Evolutionary conservation across 53 echinoderm and acorn worm genomes (phyloP).

Genomic region (Echinometra lucunter): DNA sequence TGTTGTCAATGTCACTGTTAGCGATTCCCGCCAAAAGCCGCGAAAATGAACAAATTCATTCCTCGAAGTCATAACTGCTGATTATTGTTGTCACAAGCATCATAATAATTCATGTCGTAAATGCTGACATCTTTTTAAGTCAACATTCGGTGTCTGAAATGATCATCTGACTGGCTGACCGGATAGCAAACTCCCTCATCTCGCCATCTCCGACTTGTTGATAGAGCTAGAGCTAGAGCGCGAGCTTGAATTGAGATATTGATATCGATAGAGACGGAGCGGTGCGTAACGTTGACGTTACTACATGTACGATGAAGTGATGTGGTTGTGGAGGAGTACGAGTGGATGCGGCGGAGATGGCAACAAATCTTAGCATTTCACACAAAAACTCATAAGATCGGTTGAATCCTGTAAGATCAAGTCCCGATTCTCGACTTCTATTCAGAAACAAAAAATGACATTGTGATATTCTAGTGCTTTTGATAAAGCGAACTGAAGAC

Average conservation of each 20-base stretch:
- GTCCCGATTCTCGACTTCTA: background rate
- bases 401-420: background rate
- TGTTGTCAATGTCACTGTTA: background rate
- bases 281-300: background rate
- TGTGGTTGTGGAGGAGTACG: background rate
- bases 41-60: background rate
- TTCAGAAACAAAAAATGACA: background rate
- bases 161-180: too few relatives aligned
- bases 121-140: background rate
- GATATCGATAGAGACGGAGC: too few relatives aligned
- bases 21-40: background rate
- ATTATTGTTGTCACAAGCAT: background rate
- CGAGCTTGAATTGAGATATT: too few relatives aligned
- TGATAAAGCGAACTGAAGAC: background rate
- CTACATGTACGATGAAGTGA: background rate
- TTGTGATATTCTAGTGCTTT: background rate
- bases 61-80: constrained; percentile 9
- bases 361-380: background rate
- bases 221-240: too few relatives aligned
- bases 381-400: background rate
- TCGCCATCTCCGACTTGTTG: background rate
- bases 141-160: too few relatives aligned
- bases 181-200: background rate
- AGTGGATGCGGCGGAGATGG: background rate
- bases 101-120: background rate